Base-by-base conservation (phyloP, 2,888 invertebrate genomes). In the Platycnemis pennipes region DNA sequence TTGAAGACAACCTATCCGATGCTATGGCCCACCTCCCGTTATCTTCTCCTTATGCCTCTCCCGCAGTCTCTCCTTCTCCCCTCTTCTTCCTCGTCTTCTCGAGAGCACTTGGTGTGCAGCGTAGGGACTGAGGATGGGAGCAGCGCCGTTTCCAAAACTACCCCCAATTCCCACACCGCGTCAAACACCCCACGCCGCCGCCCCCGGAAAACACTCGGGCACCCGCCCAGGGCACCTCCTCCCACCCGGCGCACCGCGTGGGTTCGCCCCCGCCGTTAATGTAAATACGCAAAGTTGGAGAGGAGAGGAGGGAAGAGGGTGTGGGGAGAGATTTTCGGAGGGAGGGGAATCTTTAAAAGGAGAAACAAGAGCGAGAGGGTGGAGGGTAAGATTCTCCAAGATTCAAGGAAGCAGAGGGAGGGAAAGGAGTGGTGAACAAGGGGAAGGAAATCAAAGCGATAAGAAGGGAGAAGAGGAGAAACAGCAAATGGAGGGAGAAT, bases 261-360 rank as follows among this genome's bases (percentile, higher is more conserved):
- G 63, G 53, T 63, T 91, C 63, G 63, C 87, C 87, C 87, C 3
- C 77, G 44, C 91, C 77, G 44, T 63, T 91, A 91, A 91, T 91
- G 91, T 69, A 91, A 91, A 91, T 91, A 91, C 91, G 44, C 91
- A 37, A 37, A 77, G 77, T 77, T 77, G 77, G 13, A 37, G 91
- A 44, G 45, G 56, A 31, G 63, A 91, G 63, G 44, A 44, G 56
- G 37, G 45, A 26, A 3, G 13, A 2, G 19, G 91, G 42, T 37
- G 91, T 8, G 63, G n/a, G 63, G 3, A 2, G 49, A 49, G 49
- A 19, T 11, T 19, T 8, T 22, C 46, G 46, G 88, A 31, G 49
- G 53, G 63, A 63, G 63, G 22, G 42, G 63, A 63, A 44, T 91
- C 63, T 53, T 89, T 46, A 49, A 16, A 37, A 63, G 63, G 63